Percentiles rank a stretch among this genome's conserved stretches.
These are phyloP conservation scores for Acromyrmex heyeri DNA, from an alignment of 1,140 invertebrate species.

Conservation along the genomic window DNA sequence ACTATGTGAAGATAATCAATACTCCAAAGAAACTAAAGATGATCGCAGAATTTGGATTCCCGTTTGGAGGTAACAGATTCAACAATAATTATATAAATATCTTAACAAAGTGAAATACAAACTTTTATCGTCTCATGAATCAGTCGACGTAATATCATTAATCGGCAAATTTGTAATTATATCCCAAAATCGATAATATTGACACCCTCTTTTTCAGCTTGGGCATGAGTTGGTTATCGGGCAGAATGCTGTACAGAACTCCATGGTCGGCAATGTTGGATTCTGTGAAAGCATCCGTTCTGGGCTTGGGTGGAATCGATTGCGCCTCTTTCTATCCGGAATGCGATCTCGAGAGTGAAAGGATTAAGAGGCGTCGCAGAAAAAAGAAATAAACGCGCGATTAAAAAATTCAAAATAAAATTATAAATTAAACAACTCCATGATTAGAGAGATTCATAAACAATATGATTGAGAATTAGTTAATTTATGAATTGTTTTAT, in stretches of 20 bases:
- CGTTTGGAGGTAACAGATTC: slow-evolving; percentile 89
- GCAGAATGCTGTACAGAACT: slow-evolving; percentile 81
- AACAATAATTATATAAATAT: neutral
- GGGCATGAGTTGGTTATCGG: slow-evolving; percentile 88
- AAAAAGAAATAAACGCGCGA: slow-evolving; percentile 73
- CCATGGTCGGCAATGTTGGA: slow-evolving; percentile 84
- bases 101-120: neutral
- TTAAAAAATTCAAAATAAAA: neutral
- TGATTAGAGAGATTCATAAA: no score
- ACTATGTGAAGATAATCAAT: slow-evolving; percentile 89
- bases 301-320: slow-evolving; percentile 89
- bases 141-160: neutral
- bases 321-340: slow-evolving; percentile 86
- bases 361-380: slow-evolving; percentile 80
- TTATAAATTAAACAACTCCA: neutral
- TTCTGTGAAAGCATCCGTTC: slow-evolving; percentile 88
- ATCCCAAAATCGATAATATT: slow-evolving; percentile 27
- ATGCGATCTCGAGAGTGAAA: slow-evolving; percentile 82
- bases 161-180: neutral
- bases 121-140: neutral
- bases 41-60: slow-evolving; percentile 89
- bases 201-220: slow-evolving; percentile 84
- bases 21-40: slow-evolving; percentile 86
- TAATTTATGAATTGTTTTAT: neutral
- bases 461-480: neutral